Base-by-base conservation (phyloP, 2,113 vertebrate genomes). In the Megalops atlanticus region DNA sequence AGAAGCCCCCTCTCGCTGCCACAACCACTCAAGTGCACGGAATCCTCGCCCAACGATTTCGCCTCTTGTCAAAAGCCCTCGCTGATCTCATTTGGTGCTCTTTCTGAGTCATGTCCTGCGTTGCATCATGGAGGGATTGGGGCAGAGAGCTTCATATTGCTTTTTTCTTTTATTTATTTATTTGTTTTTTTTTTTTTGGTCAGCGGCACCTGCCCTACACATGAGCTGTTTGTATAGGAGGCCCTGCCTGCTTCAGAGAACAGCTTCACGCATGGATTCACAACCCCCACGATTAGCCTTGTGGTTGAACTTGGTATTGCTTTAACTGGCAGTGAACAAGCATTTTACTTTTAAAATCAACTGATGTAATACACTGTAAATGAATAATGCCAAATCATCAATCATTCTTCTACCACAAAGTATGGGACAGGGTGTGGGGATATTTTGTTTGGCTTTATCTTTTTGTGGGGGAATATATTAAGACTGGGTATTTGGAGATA, bases 21-120 rank as follows among this genome's bases (percentile, higher is more conserved):
- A 38, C 31, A 64, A 31, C 18, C 49, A 68, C 45, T 77, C 45
- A 40, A 16, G n/a, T 24, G 21, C 18, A 36, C 3, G 16, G 39
- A 39, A 14, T 39, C 70, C 45, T 24, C 35, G 16, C 31, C 45
- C 14, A 81, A 45, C 76, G 31, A 81, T 81, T 75, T 14, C n/a
- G 10, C n/a, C 10, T 81, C 71, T 80, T 8, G 33, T 58, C 72
- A 24, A 12, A 33, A 18, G 33, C 33, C 33, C 11, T 43, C 31
- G 16, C 78, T 6, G 39, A 12, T 12, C 40, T 40, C 33, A 8
- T 21, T 8, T 24, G 4, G 35, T 45, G 74, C 41, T 2, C 36
- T 70, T 38, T 27, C 15, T 40, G 68, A 43, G n/a, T 24, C 45
- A 18, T 43, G 36, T 52, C 79, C n/a, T 7, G 21, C 79, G 27